These are phyloP conservation scores for Solenopsis invicta DNA, from an alignment of 1,140 invertebrate species.

Conservation along the genomic window DNA sequence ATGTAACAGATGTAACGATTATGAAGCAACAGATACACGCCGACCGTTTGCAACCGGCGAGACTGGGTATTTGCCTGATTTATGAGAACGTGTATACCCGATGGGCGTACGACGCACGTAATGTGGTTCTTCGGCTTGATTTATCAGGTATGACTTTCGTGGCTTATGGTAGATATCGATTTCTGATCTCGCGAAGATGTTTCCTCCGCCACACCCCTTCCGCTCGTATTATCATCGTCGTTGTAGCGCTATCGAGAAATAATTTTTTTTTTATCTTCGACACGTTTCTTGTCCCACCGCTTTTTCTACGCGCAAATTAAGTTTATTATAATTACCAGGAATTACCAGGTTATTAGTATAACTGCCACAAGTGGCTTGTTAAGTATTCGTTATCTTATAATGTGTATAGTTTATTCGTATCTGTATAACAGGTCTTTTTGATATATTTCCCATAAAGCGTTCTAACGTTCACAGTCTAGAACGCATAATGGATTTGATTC, in stretches of 20 bases:
- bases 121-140: background rate
- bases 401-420: constrained; percentile 11
- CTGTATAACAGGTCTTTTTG: background rate
- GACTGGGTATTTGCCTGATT: constrained; percentile 69
- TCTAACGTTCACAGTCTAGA: background rate
- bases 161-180: constrained; percentile 19
- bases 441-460: background rate
- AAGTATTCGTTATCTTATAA: constrained; percentile 22
- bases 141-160: constrained; percentile 25
- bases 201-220: background rate
- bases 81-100: constrained; percentile 53
- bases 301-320: constrained; percentile 2
- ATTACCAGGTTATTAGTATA: constrained; percentile 15
- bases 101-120: constrained; percentile 18
- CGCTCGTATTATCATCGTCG: background rate
- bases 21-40: constrained; percentile 63
- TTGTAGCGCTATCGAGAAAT: background rate
- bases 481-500: constrained; percentile 1
- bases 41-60: constrained; percentile 33
- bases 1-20: constrained; percentile 70
- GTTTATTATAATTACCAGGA: constrained; percentile 31
- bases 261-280: background rate
- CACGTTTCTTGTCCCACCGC: background rate
- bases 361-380: background rate
- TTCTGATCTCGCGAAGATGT: background rate